These are phyloP conservation scores for Acomys russatus DNA, from an alignment of 2,797 vertebrate genomes.

Conservation along the genomic window DNA sequence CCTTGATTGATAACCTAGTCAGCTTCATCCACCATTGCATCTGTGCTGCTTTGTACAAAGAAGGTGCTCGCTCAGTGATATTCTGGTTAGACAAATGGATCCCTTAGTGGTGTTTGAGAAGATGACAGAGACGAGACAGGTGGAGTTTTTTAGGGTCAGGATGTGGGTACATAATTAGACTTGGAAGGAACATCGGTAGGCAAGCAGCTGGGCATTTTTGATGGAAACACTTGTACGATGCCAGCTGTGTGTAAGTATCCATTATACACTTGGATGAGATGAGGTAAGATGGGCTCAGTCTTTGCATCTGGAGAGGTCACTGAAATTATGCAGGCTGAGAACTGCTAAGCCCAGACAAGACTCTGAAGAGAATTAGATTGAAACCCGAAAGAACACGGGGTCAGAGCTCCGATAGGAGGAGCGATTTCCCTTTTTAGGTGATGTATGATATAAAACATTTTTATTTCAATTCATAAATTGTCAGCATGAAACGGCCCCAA, in stretches of 20 bases:
- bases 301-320: background rate
- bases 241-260: background rate
- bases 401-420: background rate
- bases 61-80: background rate
- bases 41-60: background rate
- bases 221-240: background rate
- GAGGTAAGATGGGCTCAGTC: background rate
- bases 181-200: background rate
- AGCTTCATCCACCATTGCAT: background rate
- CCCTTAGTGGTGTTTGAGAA: background rate
- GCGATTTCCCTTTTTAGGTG: constrained; percentile 35
- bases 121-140: background rate
- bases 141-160: background rate
- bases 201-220: background rate
- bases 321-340: constrained; percentile 3
- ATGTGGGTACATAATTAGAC: background rate
- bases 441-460: constrained; percentile 11
- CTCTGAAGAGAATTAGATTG: background rate
- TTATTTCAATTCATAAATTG: constrained; percentile 60
- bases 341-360: background rate
- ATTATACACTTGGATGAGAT: background rate
- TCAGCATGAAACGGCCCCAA: constrained; percentile 41
- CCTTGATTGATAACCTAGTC: background rate
- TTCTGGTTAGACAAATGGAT: background rate
- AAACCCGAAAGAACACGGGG: background rate